These are phyloP conservation scores for Caranx ignobilis DNA, from an alignment of 2,113 vertebrate genomes.

Conservation along the genomic window DNA sequence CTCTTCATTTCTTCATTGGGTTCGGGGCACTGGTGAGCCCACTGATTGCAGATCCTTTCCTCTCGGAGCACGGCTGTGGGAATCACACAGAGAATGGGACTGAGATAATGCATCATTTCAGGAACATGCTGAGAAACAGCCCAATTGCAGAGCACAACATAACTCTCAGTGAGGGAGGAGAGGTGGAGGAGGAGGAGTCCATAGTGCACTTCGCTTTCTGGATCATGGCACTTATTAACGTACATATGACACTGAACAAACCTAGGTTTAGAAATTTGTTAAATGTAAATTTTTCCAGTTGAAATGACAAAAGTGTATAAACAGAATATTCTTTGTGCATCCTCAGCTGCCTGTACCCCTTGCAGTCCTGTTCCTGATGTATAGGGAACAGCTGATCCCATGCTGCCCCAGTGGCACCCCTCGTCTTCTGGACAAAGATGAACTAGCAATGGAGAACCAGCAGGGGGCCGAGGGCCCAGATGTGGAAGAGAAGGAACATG, in stretches of 20 bases:
- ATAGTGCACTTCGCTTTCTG: conserved; percentile 94
- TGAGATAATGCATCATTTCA: conserved; percentile 87
- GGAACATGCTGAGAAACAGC: conserved; percentile 85
- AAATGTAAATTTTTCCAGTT: neutral
- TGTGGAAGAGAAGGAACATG: conserved; percentile 55
- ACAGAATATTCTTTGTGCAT: neutral
- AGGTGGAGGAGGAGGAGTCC: conserved; percentile 72
- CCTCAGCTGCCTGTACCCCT: conserved; percentile 92
- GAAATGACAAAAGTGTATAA: neutral
- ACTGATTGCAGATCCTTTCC: conserved; percentile 95
- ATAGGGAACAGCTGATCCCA: conserved; percentile 90
- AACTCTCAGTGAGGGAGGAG: conserved; percentile 73
- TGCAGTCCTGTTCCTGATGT: conserved; percentile 92
- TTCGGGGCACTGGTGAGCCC: conserved; percentile 95
- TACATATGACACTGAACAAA: conserved; percentile 76
- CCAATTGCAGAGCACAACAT: conserved; percentile 82
- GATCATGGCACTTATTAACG: conserved; percentile 98
- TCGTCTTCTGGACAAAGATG: conserved; percentile 89
- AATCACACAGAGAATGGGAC: conserved; percentile 87
- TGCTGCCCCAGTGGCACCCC: conserved; percentile 80
- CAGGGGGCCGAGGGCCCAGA: conserved; percentile 63
- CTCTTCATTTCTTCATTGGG: conserved; percentile 96
- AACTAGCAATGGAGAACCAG: conserved; percentile 90
- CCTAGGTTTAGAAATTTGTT: neutral
- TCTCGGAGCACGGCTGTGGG: conserved; percentile 90